A percentile compares a stretch with the other conserved stretches of the same genome.
phyloP scores from a whole-genome alignment of 2,113 vertebrate genomes.

The Addax nasomaculatus region DNA sequence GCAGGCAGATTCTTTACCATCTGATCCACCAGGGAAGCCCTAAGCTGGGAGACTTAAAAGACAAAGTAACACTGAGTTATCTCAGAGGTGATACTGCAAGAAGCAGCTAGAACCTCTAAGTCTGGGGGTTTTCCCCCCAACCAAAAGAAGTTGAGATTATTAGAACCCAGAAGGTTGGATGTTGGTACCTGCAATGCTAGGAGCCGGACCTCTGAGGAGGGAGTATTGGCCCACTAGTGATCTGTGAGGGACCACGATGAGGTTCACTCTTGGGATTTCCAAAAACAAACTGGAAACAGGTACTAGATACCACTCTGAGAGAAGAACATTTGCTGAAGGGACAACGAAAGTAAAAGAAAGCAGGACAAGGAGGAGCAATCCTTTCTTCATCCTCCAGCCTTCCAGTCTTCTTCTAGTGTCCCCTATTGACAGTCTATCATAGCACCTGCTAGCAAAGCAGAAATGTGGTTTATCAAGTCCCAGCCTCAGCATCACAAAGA shows the following conservation, averaged over 20 bases:
- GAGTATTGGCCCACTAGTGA: neutral
- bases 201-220: neutral
- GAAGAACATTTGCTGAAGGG: neutral
- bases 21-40: neutral
- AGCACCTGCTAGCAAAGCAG: neutral
- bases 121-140: fast-evolving
- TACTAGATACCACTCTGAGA: too few relatives aligned
- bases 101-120: neutral
- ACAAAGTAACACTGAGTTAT: neutral
- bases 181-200: fast-evolving
- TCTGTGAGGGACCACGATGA: neutral
- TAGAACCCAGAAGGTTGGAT: neutral
- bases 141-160: neutral
- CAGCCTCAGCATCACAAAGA: neutral
- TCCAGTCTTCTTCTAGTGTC: neutral
- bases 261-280: neutral
- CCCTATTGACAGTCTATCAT: neutral
- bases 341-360: neutral
- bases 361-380: neutral
- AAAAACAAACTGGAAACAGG: neutral
- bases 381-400: neutral
- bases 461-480: neutral
- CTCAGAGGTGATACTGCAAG: neutral
- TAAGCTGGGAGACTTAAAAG: neutral
- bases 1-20: neutral